These are phyloP conservation scores for Anadara kagoshimensis DNA, from an alignment of 1,140 invertebrate genomes.

Conservation along the genomic window DNA sequence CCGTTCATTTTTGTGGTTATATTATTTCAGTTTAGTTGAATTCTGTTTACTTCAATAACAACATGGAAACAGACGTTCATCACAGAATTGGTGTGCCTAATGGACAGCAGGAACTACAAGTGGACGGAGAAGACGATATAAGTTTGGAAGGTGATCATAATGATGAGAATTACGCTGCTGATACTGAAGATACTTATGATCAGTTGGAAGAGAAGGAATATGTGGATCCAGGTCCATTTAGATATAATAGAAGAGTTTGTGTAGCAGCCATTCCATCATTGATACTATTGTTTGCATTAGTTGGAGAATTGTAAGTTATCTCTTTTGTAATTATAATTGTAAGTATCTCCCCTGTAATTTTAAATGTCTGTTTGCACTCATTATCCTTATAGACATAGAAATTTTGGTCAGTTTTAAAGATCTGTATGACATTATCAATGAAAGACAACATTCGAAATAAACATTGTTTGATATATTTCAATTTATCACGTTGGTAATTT, in stretches of 20 bases:
- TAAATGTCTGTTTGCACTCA: too few species aligned
- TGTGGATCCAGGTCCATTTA: constrained; percentile 57
- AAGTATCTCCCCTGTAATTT: too few species aligned
- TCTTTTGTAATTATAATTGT: constrained; percentile 2
- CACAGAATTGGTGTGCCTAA: background rate
- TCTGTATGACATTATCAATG: too few species aligned
- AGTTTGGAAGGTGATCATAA: background rate
- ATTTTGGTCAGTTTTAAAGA: too few species aligned
- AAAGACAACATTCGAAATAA: too few species aligned
- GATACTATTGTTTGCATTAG: constrained; percentile 52
- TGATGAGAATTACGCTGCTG: constrained; percentile 29
- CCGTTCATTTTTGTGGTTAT: too few species aligned
- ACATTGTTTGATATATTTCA: too few species aligned
- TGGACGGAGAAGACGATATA: background rate
- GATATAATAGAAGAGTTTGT: constrained; percentile 56
- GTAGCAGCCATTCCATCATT: constrained; percentile 52
- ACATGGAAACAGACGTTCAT: background rate
- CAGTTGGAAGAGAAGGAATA: constrained; percentile 18
- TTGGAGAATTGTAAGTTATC: constrained; percentile 58
- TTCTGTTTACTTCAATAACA: background rate
- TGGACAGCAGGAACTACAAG: background rate
- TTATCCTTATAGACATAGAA: too few species aligned
- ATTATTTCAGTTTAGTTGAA: too few species aligned
- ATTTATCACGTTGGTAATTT: too few species aligned
- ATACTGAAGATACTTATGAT: constrained; percentile 33